phyloP scores from a whole-genome alignment of 1,140 invertebrate species.

The Diabrotica undecimpunctata region DNA sequence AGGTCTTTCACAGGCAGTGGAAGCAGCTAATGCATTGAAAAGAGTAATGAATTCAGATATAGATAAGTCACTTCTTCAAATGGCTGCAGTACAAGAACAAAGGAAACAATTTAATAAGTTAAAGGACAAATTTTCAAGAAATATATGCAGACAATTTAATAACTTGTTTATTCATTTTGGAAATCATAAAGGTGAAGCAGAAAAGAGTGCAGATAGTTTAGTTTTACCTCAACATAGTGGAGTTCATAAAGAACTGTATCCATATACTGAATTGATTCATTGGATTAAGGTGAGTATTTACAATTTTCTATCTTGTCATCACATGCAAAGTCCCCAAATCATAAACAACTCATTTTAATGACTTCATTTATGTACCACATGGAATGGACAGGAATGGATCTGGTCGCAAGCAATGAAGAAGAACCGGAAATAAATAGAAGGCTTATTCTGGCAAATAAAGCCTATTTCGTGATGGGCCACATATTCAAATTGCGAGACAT shows the following conservation, averaged over 20 bases:
- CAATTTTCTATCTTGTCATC: too few species aligned
- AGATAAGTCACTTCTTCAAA: conserved; percentile 60
- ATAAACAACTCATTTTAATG: too few species aligned
- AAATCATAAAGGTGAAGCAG: conserved; percentile 52
- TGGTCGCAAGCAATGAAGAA: too few species aligned
- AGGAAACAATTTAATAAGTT: conserved; percentile 79
- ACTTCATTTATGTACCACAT: too few species aligned
- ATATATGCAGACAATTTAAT: conserved; percentile 81
- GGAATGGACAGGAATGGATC: too few species aligned
- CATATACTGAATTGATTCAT: conserved; percentile 86
- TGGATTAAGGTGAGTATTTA: conserved; percentile 54
- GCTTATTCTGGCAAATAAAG: too few species aligned
- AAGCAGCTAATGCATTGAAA: conserved; percentile 76
- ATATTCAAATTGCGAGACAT: too few species aligned
- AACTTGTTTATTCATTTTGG: conserved; percentile 91
- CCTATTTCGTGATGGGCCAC: too few species aligned
- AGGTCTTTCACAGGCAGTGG: conserved; percentile 72
- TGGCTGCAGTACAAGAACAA: conserved; percentile 85
- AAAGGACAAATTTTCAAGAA: conserved; percentile 78
- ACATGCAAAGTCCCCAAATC: too few species aligned
- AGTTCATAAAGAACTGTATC: conserved; percentile 78
- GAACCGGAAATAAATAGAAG: too few species aligned
- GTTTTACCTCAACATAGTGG: conserved; percentile 70
- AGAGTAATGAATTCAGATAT: conserved; percentile 72
- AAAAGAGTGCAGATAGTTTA: conserved; percentile 55